A percentile compares a stretch with the other conserved stretches of the same genome.
These are phyloP conservation scores for Anthrax anthrax DNA, from an alignment of 2,888 invertebrate species.

Conservation along the genomic window DNA sequence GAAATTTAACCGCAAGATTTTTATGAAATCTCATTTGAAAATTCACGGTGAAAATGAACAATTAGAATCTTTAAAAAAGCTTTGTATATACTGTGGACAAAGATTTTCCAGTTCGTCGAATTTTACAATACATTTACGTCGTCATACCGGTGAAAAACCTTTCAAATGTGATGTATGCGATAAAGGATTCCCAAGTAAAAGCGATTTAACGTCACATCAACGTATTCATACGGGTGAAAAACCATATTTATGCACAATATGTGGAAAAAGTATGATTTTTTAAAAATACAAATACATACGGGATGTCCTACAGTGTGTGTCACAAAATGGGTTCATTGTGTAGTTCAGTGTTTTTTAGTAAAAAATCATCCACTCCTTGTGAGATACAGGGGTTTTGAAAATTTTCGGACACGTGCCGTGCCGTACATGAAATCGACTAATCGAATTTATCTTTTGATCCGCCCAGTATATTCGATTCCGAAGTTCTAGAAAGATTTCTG, in stretches of 20 bases:
- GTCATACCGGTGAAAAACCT: constrained; percentile 51
- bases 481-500: no score
- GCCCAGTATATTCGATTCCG: no score
- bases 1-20: constrained; percentile 44
- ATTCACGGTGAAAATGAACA: constrained; percentile 34
- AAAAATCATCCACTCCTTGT: no score
- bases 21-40: constrained; percentile 43
- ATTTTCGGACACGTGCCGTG: no score
- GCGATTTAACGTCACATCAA: constrained; percentile 45
- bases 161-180: constrained; percentile 48
- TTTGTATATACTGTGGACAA: constrained; percentile 46
- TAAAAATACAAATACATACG: no score
- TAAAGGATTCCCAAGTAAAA: constrained; percentile 48
- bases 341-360: no score
- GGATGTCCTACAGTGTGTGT: no score
- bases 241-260: constrained; percentile 36
- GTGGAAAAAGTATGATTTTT: constrained; percentile 13
- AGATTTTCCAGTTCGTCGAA: constrained; percentile 47
- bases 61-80: constrained; percentile 35
- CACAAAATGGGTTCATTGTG: no score
- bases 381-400: no score
- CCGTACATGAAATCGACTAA: no score
- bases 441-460: no score
- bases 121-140: constrained; percentile 49
- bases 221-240: constrained; percentile 48